phyloP scores from a whole-genome alignment of 2,888 invertebrate species.

The Podabrus alpinus region DNA sequence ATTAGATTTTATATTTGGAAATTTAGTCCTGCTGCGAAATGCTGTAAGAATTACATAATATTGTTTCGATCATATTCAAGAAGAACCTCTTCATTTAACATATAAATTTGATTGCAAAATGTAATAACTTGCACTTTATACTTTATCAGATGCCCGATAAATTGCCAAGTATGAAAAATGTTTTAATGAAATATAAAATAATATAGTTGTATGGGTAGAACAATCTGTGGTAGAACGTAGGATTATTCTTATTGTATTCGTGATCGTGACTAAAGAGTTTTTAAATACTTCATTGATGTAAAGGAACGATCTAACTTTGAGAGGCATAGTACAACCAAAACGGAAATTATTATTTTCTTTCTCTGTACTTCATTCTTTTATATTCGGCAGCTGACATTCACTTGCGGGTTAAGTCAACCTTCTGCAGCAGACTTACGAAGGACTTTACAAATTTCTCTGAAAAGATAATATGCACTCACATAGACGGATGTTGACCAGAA shows the following conservation, averaged over 20 bases:
- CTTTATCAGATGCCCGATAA: background rate
- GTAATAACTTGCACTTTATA: no score
- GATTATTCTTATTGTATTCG: background rate
- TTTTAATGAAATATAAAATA: background rate
- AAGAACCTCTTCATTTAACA: background rate
- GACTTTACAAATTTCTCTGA: conserved; percentile 5
- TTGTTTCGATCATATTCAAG: no score
- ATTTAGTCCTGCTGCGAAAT: no score
- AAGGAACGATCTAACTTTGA: background rate
- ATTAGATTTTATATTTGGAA: no score
- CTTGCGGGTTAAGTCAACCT: background rate
- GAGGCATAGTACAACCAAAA: background rate
- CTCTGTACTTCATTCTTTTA: background rate
- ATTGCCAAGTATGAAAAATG: background rate
- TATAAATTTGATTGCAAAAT: no score
- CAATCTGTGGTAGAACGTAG: background rate
- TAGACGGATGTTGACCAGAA: conserved; percentile 5
- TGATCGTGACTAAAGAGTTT: background rate
- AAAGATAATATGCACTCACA: conserved; percentile 1
- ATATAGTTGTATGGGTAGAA: background rate
- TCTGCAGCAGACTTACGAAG: conserved; percentile 1
- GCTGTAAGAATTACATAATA: no score
- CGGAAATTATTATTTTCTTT: background rate
- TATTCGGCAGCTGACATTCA: background rate
- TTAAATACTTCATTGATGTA: background rate